Conservation (phyloP, 2,797 vertebrate species). For the Mus minutoides region DNA sequence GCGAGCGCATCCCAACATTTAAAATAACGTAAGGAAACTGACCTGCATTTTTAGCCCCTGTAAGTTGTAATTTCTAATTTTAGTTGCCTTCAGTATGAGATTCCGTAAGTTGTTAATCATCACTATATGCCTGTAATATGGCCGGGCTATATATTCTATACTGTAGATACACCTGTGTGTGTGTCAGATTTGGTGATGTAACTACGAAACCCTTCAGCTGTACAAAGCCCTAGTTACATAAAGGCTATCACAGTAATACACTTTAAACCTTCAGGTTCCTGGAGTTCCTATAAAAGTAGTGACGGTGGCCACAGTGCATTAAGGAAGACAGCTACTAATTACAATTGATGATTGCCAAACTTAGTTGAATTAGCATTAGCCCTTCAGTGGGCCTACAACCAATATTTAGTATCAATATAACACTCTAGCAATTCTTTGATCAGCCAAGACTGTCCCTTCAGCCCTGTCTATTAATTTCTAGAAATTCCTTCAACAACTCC, state of each 20-base stretch:
- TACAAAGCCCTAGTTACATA: background rate
- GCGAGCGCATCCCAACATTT: background rate
- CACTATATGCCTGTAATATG: background rate
- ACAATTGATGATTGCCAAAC: background rate
- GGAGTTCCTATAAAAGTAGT: slow-evolving; percentile 15
- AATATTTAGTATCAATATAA: background rate
- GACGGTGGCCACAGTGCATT: background rate
- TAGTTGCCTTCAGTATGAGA: background rate
- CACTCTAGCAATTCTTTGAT: slow-evolving; percentile 31
- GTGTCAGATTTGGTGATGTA: slow-evolving; percentile 17
- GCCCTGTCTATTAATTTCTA: background rate
- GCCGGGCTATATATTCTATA: background rate
- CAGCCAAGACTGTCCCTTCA: background rate
- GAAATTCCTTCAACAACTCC: slow-evolving; percentile 1
- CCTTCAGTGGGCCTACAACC: background rate
- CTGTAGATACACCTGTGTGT: background rate
- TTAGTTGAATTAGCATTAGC: slow-evolving; percentile 46
- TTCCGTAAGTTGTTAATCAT: background rate
- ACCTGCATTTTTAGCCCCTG: background rate
- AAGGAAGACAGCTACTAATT: slow-evolving; percentile 28
- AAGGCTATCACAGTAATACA: background rate
- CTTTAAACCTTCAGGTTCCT: background rate
- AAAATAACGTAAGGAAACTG: background rate
- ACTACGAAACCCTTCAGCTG: background rate
- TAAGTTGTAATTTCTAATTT: background rate